Evolutionary conservation across 2,113 vertebrate genomes (phyloP), one percentile per base, ranked within the genome.

Genomic region (Delphinus delphis): DNA sequence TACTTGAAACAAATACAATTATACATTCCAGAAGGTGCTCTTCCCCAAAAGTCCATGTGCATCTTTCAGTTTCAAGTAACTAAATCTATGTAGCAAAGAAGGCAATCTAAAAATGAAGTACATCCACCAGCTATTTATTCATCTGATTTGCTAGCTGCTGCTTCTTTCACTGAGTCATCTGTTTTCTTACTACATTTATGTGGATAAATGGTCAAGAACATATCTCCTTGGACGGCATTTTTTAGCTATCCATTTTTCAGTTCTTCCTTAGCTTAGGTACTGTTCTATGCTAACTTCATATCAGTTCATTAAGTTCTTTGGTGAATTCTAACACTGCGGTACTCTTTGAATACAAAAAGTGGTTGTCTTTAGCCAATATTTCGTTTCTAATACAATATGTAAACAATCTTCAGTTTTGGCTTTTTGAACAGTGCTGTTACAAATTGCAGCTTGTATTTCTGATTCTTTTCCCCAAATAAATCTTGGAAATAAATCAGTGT

Each of bases 401-500:
- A 96, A 95, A 95, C 53, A 80, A 25, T 62, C 28, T 81, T 87
- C 89, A 85, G 65, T 95, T 97, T 97, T 94, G 71, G 60, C 73
- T 62, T 83, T 41, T 74, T 80, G 31, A 92, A 90, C 74, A 92
- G 62, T 33, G 12, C 55, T 93, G 55, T 73, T 96, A 83, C 80
- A 96, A 88, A 96, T 90, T 92, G 33, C 55, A 90, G 31, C 55
- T 95, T 97, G 73, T 63, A 79, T 88, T 90, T 96, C 62, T 95
- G 90, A 96, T 93, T 90, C 68, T 90, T 97, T 62, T 36, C 68
- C 71, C 63, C 47, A 97, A 95, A 94, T 93, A 95, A 84, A 91
- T 92, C 41, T 96, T 87, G 92, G 96, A 94, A 95, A 95, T 93
- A 96, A 95, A 96, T 96, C 85, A 94, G 28, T 65, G 20, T 95